A percentile compares a stretch with the other conserved stretches of the same genome.
These are phyloP conservation scores for Phrixothrix hirtus DNA, from an alignment of 2,888 invertebrate genomes.

Conservation along the genomic window DNA sequence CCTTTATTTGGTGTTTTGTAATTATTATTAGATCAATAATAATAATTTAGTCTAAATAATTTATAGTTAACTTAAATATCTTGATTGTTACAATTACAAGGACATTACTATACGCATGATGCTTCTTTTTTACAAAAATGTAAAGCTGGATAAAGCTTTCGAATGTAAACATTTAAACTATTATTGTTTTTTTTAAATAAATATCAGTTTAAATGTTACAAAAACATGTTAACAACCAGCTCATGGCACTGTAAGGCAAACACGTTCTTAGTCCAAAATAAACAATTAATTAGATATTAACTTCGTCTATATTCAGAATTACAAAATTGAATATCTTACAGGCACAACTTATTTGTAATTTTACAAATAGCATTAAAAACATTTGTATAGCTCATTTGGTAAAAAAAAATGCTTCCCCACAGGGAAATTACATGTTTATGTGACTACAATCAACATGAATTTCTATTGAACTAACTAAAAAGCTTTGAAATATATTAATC, in stretches of 20 bases:
- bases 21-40: too few species aligned
- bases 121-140: conserved; percentile 23
- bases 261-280: conserved; percentile 25
- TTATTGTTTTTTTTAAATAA: conserved; percentile 8
- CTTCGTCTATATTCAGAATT: conserved; percentile 27
- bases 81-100: not conserved
- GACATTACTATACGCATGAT: conserved; percentile 10
- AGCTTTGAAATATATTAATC: too few species aligned
- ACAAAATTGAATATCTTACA: too few species aligned
- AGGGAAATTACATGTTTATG: too few species aligned
- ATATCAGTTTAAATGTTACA: conserved; percentile 23
- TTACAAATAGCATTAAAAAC: too few species aligned
- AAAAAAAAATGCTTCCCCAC: too few species aligned
- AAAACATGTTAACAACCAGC: conserved; percentile 21
- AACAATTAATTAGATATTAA: conserved; percentile 17
- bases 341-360: too few species aligned
- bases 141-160: conserved; percentile 22
- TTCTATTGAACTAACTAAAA: too few species aligned
- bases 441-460: too few species aligned
- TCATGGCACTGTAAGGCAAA: conserved; percentile 33
- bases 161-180: conserved; percentile 21
- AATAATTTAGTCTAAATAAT: conserved; percentile 18
- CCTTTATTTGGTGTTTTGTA: conserved; percentile 25
- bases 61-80: conserved; percentile 20
- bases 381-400: too few species aligned